Percentiles rank a stretch among this genome's conserved stretches.
phyloP scores from a whole-genome alignment of 2,113 vertebrate species.

The Odocoileus virginianus region DNA sequence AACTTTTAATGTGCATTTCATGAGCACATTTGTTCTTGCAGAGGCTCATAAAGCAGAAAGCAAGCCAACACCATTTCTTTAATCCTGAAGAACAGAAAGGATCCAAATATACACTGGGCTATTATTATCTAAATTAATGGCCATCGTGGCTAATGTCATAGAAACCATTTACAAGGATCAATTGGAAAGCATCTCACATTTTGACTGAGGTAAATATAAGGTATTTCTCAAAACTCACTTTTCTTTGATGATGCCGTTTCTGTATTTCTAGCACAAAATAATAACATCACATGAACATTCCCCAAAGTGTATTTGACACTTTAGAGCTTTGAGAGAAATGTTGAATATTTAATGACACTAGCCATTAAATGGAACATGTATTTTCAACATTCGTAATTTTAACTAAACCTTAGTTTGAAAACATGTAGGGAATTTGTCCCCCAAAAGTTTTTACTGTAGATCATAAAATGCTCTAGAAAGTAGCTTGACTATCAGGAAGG shows the following conservation, averaged over 20 bases:
- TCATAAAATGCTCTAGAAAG: not conserved
- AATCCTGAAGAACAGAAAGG: constrained; percentile 37
- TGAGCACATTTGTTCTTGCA: constrained; percentile 51
- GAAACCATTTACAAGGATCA: constrained; percentile 53
- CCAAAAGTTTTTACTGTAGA: not conserved
- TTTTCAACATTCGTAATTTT: not conserved
- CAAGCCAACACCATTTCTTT: not conserved
- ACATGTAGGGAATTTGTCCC: not conserved
- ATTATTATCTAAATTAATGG: constrained; percentile 60
- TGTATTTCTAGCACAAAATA: not conserved
- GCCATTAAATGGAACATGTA: not conserved
- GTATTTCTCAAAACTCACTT: not conserved
- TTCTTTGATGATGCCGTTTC: not conserved
- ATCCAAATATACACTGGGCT: constrained; percentile 11
- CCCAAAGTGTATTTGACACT: not conserved
- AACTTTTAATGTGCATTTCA: constrained; percentile 59
- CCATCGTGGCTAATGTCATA: constrained; percentile 47
- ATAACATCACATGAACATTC: not conserved
- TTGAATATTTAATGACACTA: not conserved
- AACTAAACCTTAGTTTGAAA: not conserved
- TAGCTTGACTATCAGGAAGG: not conserved
- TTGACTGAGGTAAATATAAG: constrained; percentile 51
- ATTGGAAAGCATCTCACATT: constrained; percentile 21
- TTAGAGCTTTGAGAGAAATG: not conserved
- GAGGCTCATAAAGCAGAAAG: constrained; percentile 54